A percentile compares a stretch with the other conserved stretches of the same genome.
Evolutionary conservation across 2,797 vertebrate genomes (phyloP).

Genomic region (Aplochiton taeniatus): DNA sequence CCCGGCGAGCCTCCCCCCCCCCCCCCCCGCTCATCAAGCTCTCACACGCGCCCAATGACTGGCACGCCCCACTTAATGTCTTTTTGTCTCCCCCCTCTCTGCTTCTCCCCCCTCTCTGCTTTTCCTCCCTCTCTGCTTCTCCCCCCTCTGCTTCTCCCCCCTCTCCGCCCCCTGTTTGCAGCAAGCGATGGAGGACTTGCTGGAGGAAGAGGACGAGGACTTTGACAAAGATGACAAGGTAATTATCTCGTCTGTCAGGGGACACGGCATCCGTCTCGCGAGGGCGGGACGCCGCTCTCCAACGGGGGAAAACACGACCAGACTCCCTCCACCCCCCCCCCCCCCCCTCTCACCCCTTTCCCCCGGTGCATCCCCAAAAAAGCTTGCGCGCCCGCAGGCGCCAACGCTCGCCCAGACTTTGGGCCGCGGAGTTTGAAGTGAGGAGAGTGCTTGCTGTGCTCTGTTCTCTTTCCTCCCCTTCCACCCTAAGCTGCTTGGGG

Average conservation of each 20-base stretch:
- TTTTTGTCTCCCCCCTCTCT: slow-evolving; percentile 66
- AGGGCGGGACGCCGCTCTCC: slow-evolving; percentile 53
- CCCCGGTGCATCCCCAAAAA: no score
- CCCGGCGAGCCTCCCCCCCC: no score
- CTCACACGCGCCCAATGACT: no score
- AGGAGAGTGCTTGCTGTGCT: slow-evolving; percentile 42
- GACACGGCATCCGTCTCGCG: slow-evolving; percentile 45
- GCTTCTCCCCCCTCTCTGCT: slow-evolving; percentile 61
- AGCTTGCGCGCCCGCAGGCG: no score
- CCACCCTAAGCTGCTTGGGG: background rate
- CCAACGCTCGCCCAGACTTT: no score
- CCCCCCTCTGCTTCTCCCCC: no score
- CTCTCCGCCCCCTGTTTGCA: slow-evolving; percentile 49
- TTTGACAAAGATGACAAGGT: slow-evolving; percentile 99
- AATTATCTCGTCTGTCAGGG: slow-evolving; percentile 87
- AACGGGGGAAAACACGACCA: slow-evolving; percentile 60
- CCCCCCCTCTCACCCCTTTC: slow-evolving; percentile 42
- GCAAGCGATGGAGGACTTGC: slow-evolving; percentile 96
- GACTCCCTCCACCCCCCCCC: slow-evolving; percentile 42
- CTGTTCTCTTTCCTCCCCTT: background rate
- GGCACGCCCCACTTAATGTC: slow-evolving; percentile 14
- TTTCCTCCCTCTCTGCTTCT: slow-evolving; percentile 56
- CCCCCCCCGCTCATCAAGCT: no score
- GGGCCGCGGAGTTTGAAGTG: slow-evolving; percentile 57
- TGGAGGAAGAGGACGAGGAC: slow-evolving; percentile 97